These are phyloP conservation scores for Nannoperca australis DNA, from an alignment of 2,797 vertebrate species.

Conservation along the genomic window DNA sequence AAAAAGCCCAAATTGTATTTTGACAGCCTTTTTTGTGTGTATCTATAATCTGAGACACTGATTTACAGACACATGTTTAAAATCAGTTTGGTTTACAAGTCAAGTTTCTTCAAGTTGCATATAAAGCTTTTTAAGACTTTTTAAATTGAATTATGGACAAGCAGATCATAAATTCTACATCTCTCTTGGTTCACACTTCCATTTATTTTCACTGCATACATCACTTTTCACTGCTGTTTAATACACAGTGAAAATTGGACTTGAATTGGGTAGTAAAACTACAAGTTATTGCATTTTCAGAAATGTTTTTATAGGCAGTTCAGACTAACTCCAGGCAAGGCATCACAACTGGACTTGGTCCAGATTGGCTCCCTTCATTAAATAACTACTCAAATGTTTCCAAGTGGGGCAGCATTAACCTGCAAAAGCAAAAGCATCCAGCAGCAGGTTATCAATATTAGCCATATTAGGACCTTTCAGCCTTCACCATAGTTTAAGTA, in stretches of 20 bases:
- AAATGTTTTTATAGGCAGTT: constrained; percentile 37
- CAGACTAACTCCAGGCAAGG: constrained; percentile 41
- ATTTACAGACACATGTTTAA: constrained; percentile 7
- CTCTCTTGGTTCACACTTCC: constrained; percentile 17
- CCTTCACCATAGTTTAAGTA: not conserved
- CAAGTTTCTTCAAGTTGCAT: constrained; percentile 17
- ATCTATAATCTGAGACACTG: not conserved
- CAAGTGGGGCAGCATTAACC: constrained; percentile 22
- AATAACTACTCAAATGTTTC: constrained; percentile 36
- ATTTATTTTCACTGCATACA: constrained; percentile 25
- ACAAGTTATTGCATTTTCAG: constrained; percentile 39
- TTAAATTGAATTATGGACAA: constrained; percentile 9
- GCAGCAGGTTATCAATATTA: constrained; percentile 35
- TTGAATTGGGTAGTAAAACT: constrained; percentile 41
- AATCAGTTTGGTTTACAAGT: constrained; percentile 5
- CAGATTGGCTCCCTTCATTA: constrained; percentile 48
- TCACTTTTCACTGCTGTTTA: constrained; percentile 21
- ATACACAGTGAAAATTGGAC: constrained; percentile 40
- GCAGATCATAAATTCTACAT: constrained; percentile 10
- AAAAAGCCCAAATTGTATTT: not conserved
- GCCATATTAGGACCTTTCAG: not conserved
- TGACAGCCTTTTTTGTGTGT: not conserved
- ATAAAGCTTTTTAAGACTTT: constrained; percentile 7
- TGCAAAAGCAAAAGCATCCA: constrained; percentile 20
- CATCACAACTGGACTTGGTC: constrained; percentile 32